phyloP scores from a whole-genome alignment of 2,888 invertebrate species.

The Cheilosia vernalis region DNA sequence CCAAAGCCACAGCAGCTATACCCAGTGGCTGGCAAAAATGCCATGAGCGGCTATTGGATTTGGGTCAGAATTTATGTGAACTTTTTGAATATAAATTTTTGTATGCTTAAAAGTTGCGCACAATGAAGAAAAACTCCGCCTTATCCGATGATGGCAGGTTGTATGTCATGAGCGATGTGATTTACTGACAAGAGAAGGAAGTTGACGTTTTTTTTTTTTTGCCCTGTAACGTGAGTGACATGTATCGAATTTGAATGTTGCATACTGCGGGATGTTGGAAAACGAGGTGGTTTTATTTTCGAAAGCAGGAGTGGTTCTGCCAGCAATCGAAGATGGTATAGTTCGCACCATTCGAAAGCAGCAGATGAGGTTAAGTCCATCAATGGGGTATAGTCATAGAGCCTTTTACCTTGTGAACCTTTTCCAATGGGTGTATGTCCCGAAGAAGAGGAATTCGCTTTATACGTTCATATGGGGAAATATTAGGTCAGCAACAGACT shows the following conservation, averaged over 20 bases:
- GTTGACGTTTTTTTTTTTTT: not conserved
- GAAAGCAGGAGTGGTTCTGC: too few relatives aligned
- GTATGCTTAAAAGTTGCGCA: constrained; percentile 16
- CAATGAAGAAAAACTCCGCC: constrained; percentile 7
- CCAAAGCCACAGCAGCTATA: constrained; percentile 27
- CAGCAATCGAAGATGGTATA: too few relatives aligned
- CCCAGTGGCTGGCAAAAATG: not conserved
- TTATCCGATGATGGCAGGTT: constrained; percentile 2
- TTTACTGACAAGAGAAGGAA: not conserved
- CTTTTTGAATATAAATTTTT: constrained; percentile 23
- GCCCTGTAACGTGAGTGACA: not conserved
- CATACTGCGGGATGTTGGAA: too few relatives aligned
- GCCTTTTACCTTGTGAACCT: too few relatives aligned
- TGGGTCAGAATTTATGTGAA: constrained; percentile 43
- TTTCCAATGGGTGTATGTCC: too few relatives aligned
- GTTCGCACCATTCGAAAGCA: too few relatives aligned
- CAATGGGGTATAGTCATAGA: too few relatives aligned
- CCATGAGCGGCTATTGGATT: constrained; percentile 26
- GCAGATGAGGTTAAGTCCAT: too few relatives aligned
- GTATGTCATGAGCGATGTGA: not conserved
- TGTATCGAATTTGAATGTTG: not conserved
- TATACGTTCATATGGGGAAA: too few relatives aligned
- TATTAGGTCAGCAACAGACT: too few relatives aligned
- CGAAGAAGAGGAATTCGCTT: too few relatives aligned
- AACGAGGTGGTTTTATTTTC: too few relatives aligned